Evolutionary conservation across 2,888 invertebrate species (phyloP).

Genomic region (Phorcus lineatus): DNA sequence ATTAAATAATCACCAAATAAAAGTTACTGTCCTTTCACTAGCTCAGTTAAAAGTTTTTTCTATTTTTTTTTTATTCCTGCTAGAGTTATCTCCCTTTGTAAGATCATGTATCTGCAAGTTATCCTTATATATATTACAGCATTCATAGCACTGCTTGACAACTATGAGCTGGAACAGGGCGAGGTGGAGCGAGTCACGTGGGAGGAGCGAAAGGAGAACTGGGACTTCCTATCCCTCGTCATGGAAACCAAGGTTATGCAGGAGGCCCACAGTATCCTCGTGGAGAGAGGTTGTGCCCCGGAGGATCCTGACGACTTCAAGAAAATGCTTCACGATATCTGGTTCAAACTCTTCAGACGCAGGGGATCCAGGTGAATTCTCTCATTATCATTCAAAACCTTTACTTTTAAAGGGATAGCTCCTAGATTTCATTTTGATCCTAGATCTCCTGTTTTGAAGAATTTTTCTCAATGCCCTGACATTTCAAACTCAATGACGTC

Average conservation of each 20-base stretch:
- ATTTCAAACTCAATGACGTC: no score
- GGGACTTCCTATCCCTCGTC: constrained; percentile 69
- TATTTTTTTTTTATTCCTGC: no score
- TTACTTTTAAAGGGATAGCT: no score
- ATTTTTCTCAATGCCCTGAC: no score
- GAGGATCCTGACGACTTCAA: constrained; percentile 66
- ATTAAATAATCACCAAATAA: no score
- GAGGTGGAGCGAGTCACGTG: constrained; percentile 67
- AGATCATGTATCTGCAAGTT: no score
- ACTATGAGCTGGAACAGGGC: constrained; percentile 72
- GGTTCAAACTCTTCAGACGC: constrained; percentile 73
- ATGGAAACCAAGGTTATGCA: constrained; percentile 74
- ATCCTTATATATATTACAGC: constrained; percentile 59
- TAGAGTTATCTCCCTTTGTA: neutral
- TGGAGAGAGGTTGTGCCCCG: constrained; percentile 60
- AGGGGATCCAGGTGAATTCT: constrained; percentile 61
- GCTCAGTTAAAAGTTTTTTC: no score
- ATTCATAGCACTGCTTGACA: constrained; percentile 72
- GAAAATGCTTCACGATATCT: constrained; percentile 68
- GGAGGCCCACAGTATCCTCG: constrained; percentile 71
- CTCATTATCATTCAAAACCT: no score
- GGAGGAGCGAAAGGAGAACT: constrained; percentile 71
- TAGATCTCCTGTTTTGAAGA: no score
- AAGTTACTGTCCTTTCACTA: no score
- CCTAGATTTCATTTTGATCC: no score